Percentiles rank a stretch among this genome's conserved stretches.
These are phyloP conservation scores for Mormyrus iriodes DNA, from an alignment of 2,113 vertebrate genomes.

Conservation along the genomic window DNA sequence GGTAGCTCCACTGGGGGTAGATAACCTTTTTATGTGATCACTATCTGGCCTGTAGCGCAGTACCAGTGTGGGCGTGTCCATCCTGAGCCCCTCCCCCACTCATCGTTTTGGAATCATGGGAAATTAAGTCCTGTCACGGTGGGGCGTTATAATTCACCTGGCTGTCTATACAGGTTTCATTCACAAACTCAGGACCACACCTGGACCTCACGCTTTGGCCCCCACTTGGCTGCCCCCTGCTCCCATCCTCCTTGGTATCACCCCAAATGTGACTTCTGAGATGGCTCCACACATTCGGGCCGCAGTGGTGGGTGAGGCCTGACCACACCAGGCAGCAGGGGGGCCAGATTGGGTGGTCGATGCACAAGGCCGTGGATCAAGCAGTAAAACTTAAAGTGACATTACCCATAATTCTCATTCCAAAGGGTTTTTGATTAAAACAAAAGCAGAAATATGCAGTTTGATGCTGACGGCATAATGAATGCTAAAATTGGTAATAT, in stretches of 20 bases:
- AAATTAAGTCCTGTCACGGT: not conserved
- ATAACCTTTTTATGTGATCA: slow-evolving; percentile 33
- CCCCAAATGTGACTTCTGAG: too few species aligned
- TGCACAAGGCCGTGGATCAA: not conserved
- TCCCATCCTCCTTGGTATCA: too few species aligned
- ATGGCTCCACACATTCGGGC: too few species aligned
- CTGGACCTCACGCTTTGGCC: not conserved
- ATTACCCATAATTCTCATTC: not conserved
- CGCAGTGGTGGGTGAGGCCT: not conserved
- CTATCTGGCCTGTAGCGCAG: not conserved
- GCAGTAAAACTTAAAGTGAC: not conserved
- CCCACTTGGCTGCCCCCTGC: not conserved
- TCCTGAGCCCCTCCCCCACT: not conserved
- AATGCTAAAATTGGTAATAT: not conserved
- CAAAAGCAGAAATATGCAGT: not conserved
- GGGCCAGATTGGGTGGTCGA: not conserved
- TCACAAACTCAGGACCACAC: too few species aligned
- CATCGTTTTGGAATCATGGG: not conserved
- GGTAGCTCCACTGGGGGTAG: slow-evolving; percentile 7
- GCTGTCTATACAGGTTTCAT: too few species aligned
- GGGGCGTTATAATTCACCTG: not conserved
- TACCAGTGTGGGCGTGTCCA: not conserved
- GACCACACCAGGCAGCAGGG: not conserved
- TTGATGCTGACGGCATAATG: not conserved
- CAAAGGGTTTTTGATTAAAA: not conserved